Percentiles rank a stretch among this genome's conserved stretches.
phyloP scores from a whole-genome alignment of 2,113 vertebrate species.

The Crotalus tigris region DNA sequence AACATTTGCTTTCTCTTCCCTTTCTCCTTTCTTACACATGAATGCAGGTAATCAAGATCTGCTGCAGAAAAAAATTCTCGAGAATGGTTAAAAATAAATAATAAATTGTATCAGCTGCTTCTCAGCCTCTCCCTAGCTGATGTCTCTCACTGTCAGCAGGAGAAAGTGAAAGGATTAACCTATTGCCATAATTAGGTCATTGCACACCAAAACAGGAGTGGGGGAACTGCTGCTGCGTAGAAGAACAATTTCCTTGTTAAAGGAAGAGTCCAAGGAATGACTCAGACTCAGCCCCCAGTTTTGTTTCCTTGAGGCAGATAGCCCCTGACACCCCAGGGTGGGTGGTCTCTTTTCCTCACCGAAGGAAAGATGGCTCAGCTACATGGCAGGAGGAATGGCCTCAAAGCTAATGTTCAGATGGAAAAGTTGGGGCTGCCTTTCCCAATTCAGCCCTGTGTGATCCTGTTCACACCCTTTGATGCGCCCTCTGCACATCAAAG shows the following conservation, averaged over 20 bases:
- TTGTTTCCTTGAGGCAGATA: neutral
- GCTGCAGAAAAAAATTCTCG: conserved; percentile 47
- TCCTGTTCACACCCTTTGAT: neutral
- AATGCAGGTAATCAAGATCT: conserved; percentile 29
- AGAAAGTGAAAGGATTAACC: conserved; percentile 37
- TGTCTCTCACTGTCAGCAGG: conserved; percentile 38
- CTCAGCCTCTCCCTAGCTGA: conserved; percentile 49
- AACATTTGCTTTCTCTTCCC: too few species aligned
- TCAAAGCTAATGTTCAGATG: neutral
- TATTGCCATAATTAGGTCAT: conserved; percentile 61
- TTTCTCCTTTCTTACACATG: neutral
- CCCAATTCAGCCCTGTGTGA: neutral
- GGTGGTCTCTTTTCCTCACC: neutral
- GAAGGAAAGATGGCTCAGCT: neutral
- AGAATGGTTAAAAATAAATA: conserved; percentile 57
- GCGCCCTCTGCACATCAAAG: neutral
- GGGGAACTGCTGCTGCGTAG: neutral
- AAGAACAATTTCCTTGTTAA: neutral
- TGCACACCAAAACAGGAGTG: conserved; percentile 42
- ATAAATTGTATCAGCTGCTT: conserved; percentile 62
- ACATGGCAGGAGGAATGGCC: neutral
- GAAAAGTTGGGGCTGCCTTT: neutral
- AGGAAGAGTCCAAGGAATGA: neutral
- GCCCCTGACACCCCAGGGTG: neutral
- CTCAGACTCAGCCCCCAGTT: neutral